Conservation (phyloP, 2,888 invertebrate species). For the Clivina fossor region DNA sequence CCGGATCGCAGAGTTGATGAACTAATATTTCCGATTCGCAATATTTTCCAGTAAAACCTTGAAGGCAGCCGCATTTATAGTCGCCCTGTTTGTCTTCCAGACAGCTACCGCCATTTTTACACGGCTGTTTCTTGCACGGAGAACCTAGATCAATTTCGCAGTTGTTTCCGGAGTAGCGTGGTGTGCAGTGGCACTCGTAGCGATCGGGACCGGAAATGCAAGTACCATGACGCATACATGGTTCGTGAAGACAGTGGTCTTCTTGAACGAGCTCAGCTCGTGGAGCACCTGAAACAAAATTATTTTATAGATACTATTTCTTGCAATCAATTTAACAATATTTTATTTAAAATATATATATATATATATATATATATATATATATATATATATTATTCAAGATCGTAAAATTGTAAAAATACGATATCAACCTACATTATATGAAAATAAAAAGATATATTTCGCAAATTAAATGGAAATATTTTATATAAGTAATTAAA, state of each 20-base stretch:
- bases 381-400: too few species aligned
- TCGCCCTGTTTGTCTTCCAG: slow-evolving; percentile 67
- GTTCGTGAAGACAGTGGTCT: slow-evolving; percentile 76
- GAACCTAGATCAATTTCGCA: slow-evolving; percentile 81
- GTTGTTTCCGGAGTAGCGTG: slow-evolving; percentile 83
- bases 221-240: slow-evolving; percentile 80
- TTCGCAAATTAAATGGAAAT: too few species aligned
- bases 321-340: too few species aligned
- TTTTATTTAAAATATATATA: too few species aligned
- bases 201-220: slow-evolving; percentile 75
- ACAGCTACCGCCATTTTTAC: slow-evolving; percentile 75
- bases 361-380: too few species aligned
- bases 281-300: slow-evolving; percentile 16
- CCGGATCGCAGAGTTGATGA: slow-evolving; percentile 70
- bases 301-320: too few species aligned
- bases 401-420: too few species aligned
- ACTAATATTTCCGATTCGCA: slow-evolving; percentile 74
- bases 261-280: slow-evolving; percentile 15
- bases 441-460: too few species aligned
- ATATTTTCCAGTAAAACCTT: slow-evolving; percentile 66
- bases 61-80: slow-evolving; percentile 70
- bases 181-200: slow-evolving; percentile 83
- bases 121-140: slow-evolving; percentile 66
- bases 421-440: too few species aligned
- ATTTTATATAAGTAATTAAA: too few species aligned